A percentile compares a stretch with the other conserved stretches of the same genome.
phyloP scores from a whole-genome alignment of 1,140 invertebrate species.

The Nebria ingens region DNA sequence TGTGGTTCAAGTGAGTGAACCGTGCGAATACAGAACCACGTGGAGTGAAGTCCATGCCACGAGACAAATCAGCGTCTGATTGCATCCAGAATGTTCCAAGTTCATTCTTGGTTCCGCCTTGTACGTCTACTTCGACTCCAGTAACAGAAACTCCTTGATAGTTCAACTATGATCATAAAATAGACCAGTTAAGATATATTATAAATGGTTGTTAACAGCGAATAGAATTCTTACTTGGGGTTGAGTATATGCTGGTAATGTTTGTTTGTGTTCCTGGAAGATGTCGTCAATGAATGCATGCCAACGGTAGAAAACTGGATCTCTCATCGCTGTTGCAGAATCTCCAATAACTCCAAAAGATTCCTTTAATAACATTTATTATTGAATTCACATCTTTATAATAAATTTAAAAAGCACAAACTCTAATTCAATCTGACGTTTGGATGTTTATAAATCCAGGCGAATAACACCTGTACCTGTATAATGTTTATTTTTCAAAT shows the following conservation, averaged over 20 bases:
- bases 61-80: slow-evolving; percentile 37
- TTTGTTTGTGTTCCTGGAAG: slow-evolving; percentile 65
- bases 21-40: slow-evolving; percentile 35
- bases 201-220: background rate
- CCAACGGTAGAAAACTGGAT: slow-evolving; percentile 78
- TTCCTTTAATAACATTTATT: slow-evolving; percentile 32
- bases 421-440: background rate
- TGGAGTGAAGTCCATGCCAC: slow-evolving; percentile 39
- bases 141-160: slow-evolving; percentile 24
- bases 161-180: slow-evolving; percentile 19
- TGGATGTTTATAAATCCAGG: background rate
- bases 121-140: slow-evolving; percentile 17
- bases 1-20: slow-evolving; percentile 55
- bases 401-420: slow-evolving; percentile 6
- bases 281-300: slow-evolving; percentile 71
- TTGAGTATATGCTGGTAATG: slow-evolving; percentile 48
- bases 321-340: slow-evolving; percentile 63
- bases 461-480: background rate
- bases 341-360: slow-evolving; percentile 56
- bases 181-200: background rate
- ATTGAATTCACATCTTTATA: too few species aligned
- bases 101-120: slow-evolving; percentile 23
- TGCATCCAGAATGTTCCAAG: slow-evolving; percentile 41
- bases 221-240: slow-evolving; percentile 36
- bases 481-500: slow-evolving; percentile 13